Conservation (phyloP, 2,888 invertebrate genomes). For the Cylloceria caligata region DNA sequence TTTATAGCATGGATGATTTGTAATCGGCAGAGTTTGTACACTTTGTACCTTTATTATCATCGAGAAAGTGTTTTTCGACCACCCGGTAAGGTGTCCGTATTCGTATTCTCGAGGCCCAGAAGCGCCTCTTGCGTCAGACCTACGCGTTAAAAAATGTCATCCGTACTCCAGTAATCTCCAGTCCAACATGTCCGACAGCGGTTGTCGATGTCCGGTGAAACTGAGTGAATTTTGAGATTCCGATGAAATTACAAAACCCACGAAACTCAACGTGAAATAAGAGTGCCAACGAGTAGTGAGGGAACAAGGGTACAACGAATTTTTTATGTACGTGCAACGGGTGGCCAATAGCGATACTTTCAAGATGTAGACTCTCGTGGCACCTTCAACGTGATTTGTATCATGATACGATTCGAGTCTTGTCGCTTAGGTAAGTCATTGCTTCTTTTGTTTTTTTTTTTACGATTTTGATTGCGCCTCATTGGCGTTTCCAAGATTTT, state of each 20-base stretch:
- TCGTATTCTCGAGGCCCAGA: not conserved
- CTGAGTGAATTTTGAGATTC: conserved; percentile 38
- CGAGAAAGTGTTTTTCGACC: not conserved
- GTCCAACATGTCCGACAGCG: conserved; percentile 69
- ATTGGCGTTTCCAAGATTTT: not conserved
- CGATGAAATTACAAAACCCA: conserved; percentile 62
- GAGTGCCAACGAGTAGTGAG: not conserved
- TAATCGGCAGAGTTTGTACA: not conserved
- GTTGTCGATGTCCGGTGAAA: conserved; percentile 59
- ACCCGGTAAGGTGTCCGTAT: conserved; percentile 12
- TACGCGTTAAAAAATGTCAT: conserved; percentile 69
- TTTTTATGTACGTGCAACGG: not conserved
- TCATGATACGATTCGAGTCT: conserved; percentile 68
- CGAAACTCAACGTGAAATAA: conserved; percentile 36
- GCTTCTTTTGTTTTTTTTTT: conserved; percentile 12
- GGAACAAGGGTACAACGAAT: not conserved
- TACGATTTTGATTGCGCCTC: conserved; percentile 31
- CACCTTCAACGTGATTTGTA: conserved; percentile 51
- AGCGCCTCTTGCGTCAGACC: conserved; percentile 43
- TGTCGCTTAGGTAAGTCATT: conserved; percentile 66
- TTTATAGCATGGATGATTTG: not conserved
- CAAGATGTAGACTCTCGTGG: conserved; percentile 63
- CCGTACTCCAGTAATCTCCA: conserved; percentile 41
- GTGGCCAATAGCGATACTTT: not conserved
- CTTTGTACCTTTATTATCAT: not conserved